These are phyloP conservation scores for Smittia aterrima DNA, from an alignment of 2,888 invertebrate genomes.

Conservation along the genomic window DNA sequence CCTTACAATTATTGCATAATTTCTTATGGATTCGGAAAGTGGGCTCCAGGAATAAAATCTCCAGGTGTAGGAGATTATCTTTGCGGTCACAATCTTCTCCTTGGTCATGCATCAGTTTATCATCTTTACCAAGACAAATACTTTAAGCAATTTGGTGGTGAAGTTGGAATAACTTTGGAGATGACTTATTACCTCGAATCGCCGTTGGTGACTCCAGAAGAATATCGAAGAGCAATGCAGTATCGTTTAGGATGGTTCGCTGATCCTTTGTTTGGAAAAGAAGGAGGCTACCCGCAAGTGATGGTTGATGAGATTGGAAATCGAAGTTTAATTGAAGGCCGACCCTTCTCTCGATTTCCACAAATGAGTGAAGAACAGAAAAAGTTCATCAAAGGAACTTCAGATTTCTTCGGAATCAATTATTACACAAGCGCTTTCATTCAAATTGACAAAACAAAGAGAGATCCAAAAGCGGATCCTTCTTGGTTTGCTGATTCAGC, in stretches of 20 bases:
- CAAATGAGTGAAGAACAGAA: constrained; percentile 48
- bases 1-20: constrained; percentile 54
- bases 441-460: constrained; percentile 43
- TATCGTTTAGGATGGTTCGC: constrained; percentile 4
- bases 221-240: constrained; percentile 23
- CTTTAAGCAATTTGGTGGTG: constrained; percentile 7
- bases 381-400: constrained; percentile 45
- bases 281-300: constrained; percentile 57
- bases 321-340: constrained; percentile 54
- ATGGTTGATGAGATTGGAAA: constrained; percentile 54
- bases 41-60: constrained; percentile 53
- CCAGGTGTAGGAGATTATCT: constrained; percentile 56
- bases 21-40: constrained; percentile 51
- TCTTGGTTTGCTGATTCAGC: constrained; percentile 57
- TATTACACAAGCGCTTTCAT: constrained; percentile 47
- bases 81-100: constrained; percentile 57
- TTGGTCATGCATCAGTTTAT: constrained; percentile 59
- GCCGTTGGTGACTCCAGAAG: neutral
- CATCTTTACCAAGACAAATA: constrained; percentile 53
- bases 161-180: constrained; percentile 45
- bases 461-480: constrained; percentile 47
- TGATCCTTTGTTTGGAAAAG: constrained; percentile 53
- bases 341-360: constrained; percentile 54
- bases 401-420: constrained; percentile 49
- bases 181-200: constrained; percentile 45